phyloP scores from a whole-genome alignment of 2,888 invertebrate species.

The Macrosiphum euphorbiae region DNA sequence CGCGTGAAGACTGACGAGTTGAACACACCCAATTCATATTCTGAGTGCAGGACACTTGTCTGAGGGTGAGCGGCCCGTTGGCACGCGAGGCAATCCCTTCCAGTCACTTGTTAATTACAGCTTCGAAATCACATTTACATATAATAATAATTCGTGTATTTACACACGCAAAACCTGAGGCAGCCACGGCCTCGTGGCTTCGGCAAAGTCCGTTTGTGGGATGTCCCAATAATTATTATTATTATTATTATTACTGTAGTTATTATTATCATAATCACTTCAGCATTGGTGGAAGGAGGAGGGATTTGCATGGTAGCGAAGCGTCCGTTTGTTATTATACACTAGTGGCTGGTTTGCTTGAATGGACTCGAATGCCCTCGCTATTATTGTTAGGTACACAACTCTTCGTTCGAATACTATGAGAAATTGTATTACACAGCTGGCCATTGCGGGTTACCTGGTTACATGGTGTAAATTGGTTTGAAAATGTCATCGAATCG shows the following conservation, averaged over 20 bases:
- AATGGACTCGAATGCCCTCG: slow-evolving; percentile 4
- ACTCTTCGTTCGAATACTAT: neutral
- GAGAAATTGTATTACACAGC: neutral
- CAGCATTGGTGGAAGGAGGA: neutral
- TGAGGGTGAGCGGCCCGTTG: neutral
- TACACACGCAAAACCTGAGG: neutral
- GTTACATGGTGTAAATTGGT: slow-evolving; percentile 5
- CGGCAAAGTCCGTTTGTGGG: neutral
- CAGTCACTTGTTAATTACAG: slow-evolving; percentile 57
- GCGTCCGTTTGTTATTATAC: slow-evolving; percentile 27
- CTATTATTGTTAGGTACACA: neutral
- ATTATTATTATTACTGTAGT: neutral
- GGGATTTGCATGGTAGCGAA: neutral
- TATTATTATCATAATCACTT: slow-evolving; percentile 23
- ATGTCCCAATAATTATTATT: slow-evolving; percentile 9
- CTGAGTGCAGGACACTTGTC: slow-evolving; percentile 32
- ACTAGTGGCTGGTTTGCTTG: slow-evolving; percentile 20
- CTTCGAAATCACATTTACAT: slow-evolving; percentile 43
- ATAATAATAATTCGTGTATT: slow-evolving; percentile 35
- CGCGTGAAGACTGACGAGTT: neutral
- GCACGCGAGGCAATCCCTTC: neutral
- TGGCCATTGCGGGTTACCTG: neutral
- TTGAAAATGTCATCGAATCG: neutral
- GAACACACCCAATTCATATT: slow-evolving; percentile 34
- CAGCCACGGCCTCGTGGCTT: neutral